These are phyloP conservation scores for Euthynnus affinis DNA, from an alignment of 2,797 vertebrate genomes.

Conservation along the genomic window DNA sequence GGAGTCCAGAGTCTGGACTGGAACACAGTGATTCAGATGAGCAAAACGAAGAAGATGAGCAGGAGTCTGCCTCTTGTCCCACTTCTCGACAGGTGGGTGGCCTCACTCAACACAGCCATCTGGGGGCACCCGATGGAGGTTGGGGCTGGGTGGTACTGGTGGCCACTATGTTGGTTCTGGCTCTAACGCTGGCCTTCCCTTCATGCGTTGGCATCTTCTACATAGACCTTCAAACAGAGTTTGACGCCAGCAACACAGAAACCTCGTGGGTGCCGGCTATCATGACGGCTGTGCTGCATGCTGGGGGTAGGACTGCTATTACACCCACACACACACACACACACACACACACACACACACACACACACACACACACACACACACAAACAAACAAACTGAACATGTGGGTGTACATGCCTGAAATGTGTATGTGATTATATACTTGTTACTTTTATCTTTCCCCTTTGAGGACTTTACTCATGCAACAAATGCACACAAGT, in stretches of 20 bases:
- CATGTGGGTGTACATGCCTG: background rate
- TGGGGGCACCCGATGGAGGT: constrained; percentile 75
- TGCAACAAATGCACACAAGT: too few relatives aligned
- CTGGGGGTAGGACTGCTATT: constrained; percentile 80
- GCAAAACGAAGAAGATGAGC: background rate
- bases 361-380: too few relatives aligned
- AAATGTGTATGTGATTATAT: too few relatives aligned
- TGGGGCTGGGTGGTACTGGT: constrained; percentile 91
- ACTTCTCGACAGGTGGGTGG: background rate
- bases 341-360: too few relatives aligned
- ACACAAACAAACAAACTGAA: too few relatives aligned
- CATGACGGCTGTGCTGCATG: constrained; percentile 85
- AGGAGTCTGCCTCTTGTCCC: background rate
- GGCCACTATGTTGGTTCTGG: constrained; percentile 84
- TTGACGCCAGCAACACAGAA: constrained; percentile 89
- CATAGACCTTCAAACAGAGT: constrained; percentile 88
- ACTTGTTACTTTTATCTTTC: background rate
- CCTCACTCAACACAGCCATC: too few relatives aligned
- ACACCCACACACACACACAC: too few relatives aligned
- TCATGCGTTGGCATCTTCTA: constrained; percentile 89
- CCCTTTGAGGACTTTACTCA: too few relatives aligned
- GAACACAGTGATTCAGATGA: background rate
- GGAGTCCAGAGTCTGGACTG: background rate
- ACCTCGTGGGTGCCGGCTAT: constrained; percentile 91
- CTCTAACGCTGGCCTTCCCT: constrained; percentile 87